Conservation (phyloP, 2,888 invertebrate genomes). For the Idaea biselata region DNA sequence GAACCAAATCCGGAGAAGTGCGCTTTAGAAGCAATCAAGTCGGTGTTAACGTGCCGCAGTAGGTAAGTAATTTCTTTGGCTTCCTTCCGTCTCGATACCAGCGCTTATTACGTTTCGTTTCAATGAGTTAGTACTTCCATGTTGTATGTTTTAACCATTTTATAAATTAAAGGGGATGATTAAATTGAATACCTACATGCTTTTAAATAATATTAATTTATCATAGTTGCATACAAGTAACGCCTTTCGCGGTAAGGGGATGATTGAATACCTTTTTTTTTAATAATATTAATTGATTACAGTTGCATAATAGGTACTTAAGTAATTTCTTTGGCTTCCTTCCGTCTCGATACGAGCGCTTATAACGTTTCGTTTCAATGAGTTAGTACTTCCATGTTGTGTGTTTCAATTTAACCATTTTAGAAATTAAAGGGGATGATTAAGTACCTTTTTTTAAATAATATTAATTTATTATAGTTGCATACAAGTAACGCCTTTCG, state of each 20-base stretch:
- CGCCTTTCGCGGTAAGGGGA: no score
- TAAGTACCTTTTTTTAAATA: no score
- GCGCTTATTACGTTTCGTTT: conserved; percentile 34
- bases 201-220: no score
- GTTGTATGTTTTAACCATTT: not conserved
- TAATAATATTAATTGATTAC: no score
- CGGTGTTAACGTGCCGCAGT: conserved; percentile 53
- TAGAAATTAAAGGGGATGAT: not conserved
- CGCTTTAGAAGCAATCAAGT: conserved; percentile 65
- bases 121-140: not conserved
- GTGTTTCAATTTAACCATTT: not conserved
- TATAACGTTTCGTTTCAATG: conserved; percentile 32
- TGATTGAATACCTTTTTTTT: no score
- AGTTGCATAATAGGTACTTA: conserved; percentile 13
- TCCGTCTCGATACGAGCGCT: conserved; percentile 34
- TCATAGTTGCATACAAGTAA: conserved; percentile 33
- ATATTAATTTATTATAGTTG: conserved; percentile 43
- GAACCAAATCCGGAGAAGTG: conserved; percentile 53
- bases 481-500: conserved; percentile 40
- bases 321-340: conserved; percentile 66
- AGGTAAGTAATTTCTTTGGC: conserved; percentile 61
- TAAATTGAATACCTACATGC: no score
- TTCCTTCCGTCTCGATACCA: conserved; percentile 42
- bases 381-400: not conserved
- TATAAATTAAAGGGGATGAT: not conserved